Conservation (phyloP, 2,888 invertebrate genomes). For the Hedya salicella region DNA sequence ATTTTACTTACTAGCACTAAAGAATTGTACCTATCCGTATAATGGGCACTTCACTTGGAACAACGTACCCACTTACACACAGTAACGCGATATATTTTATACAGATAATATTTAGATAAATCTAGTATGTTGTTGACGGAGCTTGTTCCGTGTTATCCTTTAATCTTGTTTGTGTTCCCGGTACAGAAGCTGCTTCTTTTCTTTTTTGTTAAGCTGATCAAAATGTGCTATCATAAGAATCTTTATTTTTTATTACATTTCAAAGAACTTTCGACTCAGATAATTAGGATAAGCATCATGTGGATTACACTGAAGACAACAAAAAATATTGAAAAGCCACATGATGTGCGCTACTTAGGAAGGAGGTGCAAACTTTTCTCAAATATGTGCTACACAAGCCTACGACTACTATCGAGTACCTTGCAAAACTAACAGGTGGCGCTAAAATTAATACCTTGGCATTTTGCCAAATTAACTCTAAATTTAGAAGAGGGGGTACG, state of each 20-base stretch:
- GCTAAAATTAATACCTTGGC: no score
- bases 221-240: conserved; percentile 37
- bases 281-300: background rate
- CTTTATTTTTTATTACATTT: conserved; percentile 16
- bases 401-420: no score
- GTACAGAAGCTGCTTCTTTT: conserved; percentile 44
- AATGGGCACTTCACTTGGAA: conserved; percentile 20
- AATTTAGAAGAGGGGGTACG: no score
- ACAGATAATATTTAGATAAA: conserved; percentile 36
- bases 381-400: no score
- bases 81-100: conserved; percentile 12
- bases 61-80: background rate
- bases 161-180: conserved; percentile 36
- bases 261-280: background rate
- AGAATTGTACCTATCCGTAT: conserved; percentile 15
- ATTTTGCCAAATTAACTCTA: no score
- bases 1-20: conserved; percentile 21
- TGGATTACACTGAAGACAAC: background rate
- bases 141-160: conserved; percentile 32
- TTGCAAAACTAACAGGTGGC: no score
- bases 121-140: conserved; percentile 18
- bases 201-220: conserved; percentile 51
- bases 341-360: no score
- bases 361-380: no score
- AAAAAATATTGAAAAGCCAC: no score